Evolutionary conservation across 2,113 vertebrate genomes (phyloP), one percentile per base, ranked within the genome.

Genomic region (Spilogale gracilis): DNA sequence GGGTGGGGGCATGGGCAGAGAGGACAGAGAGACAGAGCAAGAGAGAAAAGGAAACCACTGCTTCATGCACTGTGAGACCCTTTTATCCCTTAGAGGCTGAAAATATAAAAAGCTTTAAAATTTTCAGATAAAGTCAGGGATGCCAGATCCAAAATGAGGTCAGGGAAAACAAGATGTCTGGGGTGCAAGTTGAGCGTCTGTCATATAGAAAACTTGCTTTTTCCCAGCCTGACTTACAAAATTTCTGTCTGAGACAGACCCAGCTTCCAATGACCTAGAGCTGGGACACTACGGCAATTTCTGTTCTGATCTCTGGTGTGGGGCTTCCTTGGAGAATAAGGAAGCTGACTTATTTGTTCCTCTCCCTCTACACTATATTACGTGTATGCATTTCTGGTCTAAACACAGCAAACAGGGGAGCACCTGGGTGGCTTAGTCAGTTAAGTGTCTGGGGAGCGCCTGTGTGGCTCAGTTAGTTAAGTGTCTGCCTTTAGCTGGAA

Each of bases 51-150:
- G 13, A 43, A 56, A 30, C 58, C 43, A 18, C 14, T 93, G 30
- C n/a, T 83, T 67, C 52, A 60, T 32, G n/a, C 8, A 92, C 20
- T 12, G 25, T 9, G 11, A 67, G 60, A 65, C 10, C 27, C 18
- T 96, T 90, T 83, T 12, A 88, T 61, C n/a, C n/a, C 61, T 86
- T 87, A 79, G 38, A 88, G 23, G 25, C 13, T 88, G 56, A 91
- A 96, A 78, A 92, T 67, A 84, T 9, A 69, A 92, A 94, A 97
- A 60, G 32, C n/a, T 94, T 85, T 32, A 65, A 50, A 92, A 13
- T 52, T 89, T 92, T 71, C 23, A 63, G 65, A 84, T 81, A 74
- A 79, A 80, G 63, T 58, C 79, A 79, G 79, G 23, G 52, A 88
- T 83, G 11, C 27, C 54, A 27, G 60, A 79, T 85, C 20, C 48